A percentile compares a stretch with the other conserved stretches of the same genome.
Evolutionary conservation across 1,140 invertebrate genomes (phyloP).

Genomic region (Solenopsis invicta): DNA sequence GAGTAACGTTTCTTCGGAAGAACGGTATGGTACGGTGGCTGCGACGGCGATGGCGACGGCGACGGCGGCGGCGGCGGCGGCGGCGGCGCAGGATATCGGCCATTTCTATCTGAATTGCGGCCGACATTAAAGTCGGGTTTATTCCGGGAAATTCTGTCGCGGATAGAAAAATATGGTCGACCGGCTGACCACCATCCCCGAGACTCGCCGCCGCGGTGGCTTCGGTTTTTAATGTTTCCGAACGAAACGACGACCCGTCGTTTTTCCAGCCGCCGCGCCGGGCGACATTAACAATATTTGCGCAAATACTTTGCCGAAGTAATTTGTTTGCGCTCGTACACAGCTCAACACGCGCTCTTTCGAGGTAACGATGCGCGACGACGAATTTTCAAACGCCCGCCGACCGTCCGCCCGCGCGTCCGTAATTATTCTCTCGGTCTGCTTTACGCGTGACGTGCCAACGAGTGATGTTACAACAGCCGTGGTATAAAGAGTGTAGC

Average conservation of each 20-base stretch:
- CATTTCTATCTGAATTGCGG: constrained; percentile 51
- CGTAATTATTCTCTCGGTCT: constrained; percentile 54
- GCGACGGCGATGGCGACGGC: not conserved
- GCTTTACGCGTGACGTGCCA: constrained; percentile 26
- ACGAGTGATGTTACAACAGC: constrained; percentile 34
- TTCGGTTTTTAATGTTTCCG: constrained; percentile 49
- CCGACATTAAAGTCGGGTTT: constrained; percentile 56
- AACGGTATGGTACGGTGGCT: not conserved
- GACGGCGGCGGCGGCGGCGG: not conserved
- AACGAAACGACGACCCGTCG: not conserved
- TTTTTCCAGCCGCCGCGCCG: constrained; percentile 28
- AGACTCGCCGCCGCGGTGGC: not conserved
- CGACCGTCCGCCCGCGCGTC: constrained; percentile 24
- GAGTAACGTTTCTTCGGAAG: constrained; percentile 58
- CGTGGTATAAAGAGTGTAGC: constrained; percentile 23
- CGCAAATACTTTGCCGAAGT: constrained; percentile 34
- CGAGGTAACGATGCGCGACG: constrained; percentile 49
- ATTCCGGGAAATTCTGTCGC: constrained; percentile 48
- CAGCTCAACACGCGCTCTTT: constrained; percentile 4
- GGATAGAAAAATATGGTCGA: constrained; percentile 47
- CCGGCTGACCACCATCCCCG: not conserved
- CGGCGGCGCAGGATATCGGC: constrained; percentile 37
- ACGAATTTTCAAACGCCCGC: constrained; percentile 53
- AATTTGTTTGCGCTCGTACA: constrained; percentile 41
- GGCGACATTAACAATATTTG: constrained; percentile 61